These are phyloP conservation scores for Alexandromys fortis DNA, from an alignment of 2,113 vertebrate genomes.

Conservation along the genomic window DNA sequence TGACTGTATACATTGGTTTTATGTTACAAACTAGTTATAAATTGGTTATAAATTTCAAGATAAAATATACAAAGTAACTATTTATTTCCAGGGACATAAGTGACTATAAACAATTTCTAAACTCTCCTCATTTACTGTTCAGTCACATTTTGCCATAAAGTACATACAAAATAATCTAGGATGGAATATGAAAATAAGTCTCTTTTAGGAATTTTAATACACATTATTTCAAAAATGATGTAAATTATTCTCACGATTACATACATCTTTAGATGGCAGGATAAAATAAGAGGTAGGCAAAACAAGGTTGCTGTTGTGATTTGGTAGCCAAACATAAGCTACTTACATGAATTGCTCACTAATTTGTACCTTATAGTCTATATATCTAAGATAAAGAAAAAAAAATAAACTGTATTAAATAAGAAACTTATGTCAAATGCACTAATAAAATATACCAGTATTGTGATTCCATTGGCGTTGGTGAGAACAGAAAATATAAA, in stretches of 20 bases:
- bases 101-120: not conserved
- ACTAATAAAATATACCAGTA: not conserved
- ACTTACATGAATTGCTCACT: not conserved
- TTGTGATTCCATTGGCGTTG: not conserved
- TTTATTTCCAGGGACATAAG: not conserved
- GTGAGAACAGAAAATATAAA: not conserved
- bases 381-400: not conserved
- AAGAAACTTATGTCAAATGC: not conserved
- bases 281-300: not conserved
- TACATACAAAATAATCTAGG: not conserved
- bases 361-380: not conserved
- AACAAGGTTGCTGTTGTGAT: not conserved
- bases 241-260: not conserved
- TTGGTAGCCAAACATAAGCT: not conserved
- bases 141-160: not conserved
- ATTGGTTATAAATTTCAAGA: not conserved
- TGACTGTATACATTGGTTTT: not conserved
- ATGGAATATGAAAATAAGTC: not conserved
- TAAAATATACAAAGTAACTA: not conserved
- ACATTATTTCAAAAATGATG: constrained; percentile 45
- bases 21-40: not conserved
- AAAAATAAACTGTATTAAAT: constrained; percentile 25
- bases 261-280: not conserved
- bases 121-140: not conserved
- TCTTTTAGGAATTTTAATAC: not conserved